These are phyloP conservation scores for Cryptosula pallasiana DNA, from an alignment of 2,888 invertebrate genomes.

Conservation along the genomic window DNA sequence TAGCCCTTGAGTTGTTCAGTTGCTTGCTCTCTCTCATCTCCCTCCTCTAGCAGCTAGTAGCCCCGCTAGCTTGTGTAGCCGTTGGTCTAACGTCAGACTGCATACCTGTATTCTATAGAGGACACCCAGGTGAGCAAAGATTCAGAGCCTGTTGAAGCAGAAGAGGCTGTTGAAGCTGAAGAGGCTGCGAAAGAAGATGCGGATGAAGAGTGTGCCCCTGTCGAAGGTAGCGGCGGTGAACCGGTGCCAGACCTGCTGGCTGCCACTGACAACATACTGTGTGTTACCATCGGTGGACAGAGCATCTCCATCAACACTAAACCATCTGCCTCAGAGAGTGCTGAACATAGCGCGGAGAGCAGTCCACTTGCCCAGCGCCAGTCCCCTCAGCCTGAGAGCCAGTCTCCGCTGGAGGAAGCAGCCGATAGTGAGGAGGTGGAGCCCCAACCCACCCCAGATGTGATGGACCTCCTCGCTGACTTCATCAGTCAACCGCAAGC, in stretches of 20 bases:
- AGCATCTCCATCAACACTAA: not conserved
- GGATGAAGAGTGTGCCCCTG: not conserved
- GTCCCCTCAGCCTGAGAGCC: not conserved
- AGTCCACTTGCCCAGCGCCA: not conserved
- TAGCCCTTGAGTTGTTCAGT: too few species aligned
- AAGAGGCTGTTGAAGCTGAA: not conserved
- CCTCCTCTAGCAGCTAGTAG: too few species aligned
- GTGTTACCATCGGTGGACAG: slow-evolving; percentile 11
- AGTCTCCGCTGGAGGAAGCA: not conserved
- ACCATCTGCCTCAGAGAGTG: not conserved
- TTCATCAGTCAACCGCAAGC: not conserved
- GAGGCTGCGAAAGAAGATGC: not conserved
- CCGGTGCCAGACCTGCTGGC: not conserved
- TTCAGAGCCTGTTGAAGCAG: too few species aligned
- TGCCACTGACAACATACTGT: not conserved
- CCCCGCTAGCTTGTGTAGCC: too few species aligned
- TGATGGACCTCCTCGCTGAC: slow-evolving; percentile 6
- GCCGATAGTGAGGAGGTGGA: not conserved
- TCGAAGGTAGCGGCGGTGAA: not conserved
- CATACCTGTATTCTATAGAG: too few species aligned
- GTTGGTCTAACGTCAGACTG: too few species aligned
- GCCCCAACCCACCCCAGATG: not conserved
- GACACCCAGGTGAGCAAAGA: too few species aligned
- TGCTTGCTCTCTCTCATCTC: too few species aligned
- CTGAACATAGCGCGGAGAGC: not conserved